Base-by-base conservation (phyloP, 2,888 invertebrate genomes). In the Tinea semifulvella region DNA sequence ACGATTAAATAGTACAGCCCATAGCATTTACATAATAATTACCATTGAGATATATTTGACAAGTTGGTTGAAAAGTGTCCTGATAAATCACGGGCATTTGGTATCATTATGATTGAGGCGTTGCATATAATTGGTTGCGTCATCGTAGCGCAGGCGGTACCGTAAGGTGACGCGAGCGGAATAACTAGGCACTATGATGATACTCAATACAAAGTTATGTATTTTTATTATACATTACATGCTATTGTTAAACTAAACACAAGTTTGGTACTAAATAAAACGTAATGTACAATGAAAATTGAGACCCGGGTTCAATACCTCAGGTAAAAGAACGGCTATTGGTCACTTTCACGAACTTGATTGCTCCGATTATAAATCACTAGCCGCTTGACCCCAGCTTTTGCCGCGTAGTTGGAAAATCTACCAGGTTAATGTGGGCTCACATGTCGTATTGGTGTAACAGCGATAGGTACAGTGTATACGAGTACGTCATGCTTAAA, bases 61-160 rank as follows among this genome's bases (percentile, higher is more conserved):
- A 31, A 31, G 31, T 31, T 31, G 31, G 6, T 31, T 31, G n/a
- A n/a, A 14, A 31, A 7, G 31, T 31, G 31, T 31, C 31, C 31
- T n/a, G 31, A 31, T 31, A 31, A 31, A 31, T 31, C 31, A 31
- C 6, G 7, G n/a, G 31, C 31, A 13, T 11, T 31, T 31, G 31
- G 36, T 36, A 16, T 13, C 16, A 18, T 36, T 36, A 18, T 36
- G 20, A 66, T 65, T 63, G 64, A 65, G 57, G 58, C 58, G 65
- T 67, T 64, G 60, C 65, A 65, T 66, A 68, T 72, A 74, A 75
- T 75, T 68, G 70, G 70, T 79, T 77, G 68, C 79, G 69, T 79
- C 77, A 76, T 60, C 65, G 52, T 62, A 63, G 65, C 65, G 67
- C 65, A n/a, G n/a, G n/a, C n/a, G n/a, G n/a, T n/a, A 44, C 27